A percentile compares a stretch with the other conserved stretches of the same genome.
phyloP scores from a whole-genome alignment of 2,888 invertebrate genomes.

The Clusia tigrina region DNA sequence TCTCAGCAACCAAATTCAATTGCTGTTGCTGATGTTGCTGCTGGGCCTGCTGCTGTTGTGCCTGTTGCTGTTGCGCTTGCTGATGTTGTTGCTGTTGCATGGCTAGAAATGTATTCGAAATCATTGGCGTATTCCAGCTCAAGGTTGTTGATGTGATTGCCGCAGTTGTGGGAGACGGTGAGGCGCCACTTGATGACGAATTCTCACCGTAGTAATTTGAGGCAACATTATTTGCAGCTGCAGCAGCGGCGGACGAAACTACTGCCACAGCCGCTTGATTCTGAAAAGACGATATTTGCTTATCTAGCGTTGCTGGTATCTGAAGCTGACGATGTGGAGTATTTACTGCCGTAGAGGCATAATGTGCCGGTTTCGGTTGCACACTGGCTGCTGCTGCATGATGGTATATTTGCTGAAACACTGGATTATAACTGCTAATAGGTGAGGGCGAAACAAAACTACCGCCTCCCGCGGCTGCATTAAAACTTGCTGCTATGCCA shows the following conservation, averaged over 20 bases:
- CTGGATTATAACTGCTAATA: conserved; percentile 78
- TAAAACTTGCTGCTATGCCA: conserved; percentile 72
- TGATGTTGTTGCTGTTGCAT: conserved; percentile 61
- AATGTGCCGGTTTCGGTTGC: conserved; percentile 75
- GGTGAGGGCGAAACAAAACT: conserved; percentile 77
- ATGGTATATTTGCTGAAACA: conserved; percentile 84
- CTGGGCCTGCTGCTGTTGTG: conserved; percentile 53
- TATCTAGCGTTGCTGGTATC: conserved; percentile 66
- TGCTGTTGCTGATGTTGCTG: conserved; percentile 55
- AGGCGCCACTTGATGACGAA: conserved; percentile 62
- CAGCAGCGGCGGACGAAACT: conserved; percentile 55
- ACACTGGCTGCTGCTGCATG: conserved; percentile 70
- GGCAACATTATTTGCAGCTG: conserved; percentile 56
- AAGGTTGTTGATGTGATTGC: conserved; percentile 65
- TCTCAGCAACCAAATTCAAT: conserved; percentile 58
- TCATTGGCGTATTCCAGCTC: conserved; percentile 75
- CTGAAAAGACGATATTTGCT: conserved; percentile 58
- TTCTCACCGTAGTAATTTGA: conserved; percentile 62
- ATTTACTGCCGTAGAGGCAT: conserved; percentile 69
- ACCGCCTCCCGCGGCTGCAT: conserved; percentile 59
- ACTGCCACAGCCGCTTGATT: conserved; percentile 58
- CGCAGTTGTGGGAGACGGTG: conserved; percentile 61
- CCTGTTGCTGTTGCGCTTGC: conserved; percentile 51
- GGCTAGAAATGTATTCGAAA: conserved; percentile 60
- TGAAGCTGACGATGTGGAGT: conserved; percentile 76